Evolutionary conservation across 2,797 vertebrate genomes (phyloP), one percentile per base, ranked within the genome.

Genomic region (Tragelaphus eurycerus): DNA sequence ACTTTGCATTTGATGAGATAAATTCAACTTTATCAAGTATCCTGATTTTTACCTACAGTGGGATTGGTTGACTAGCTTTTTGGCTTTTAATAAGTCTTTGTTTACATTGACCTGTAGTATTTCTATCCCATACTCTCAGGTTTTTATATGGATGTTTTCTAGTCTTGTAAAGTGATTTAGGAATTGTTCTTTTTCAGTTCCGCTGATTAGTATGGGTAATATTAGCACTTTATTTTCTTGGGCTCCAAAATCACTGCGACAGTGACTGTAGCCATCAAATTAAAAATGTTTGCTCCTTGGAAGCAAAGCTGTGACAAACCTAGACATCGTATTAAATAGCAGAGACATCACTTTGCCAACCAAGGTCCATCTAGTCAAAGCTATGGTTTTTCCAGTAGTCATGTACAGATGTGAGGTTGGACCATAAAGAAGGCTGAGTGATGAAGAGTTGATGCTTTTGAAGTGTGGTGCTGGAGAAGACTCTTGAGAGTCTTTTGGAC

Each of bases 181-280:
- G 31, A 95, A 71, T 95, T 86, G 14, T 59, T 97, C 27, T 83
- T 94, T 93, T 79, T 79, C 21, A 62, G 34, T 90, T 71, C 29
- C 48, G 23, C n/a, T 54, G 79, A 23, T 54, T 34, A 85, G 10
- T 84, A 50, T 71, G 29, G 55, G 27, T 92, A 81, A 74, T 86
- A 81, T 31, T 79, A 85, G 31, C 29, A 19, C 23, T 76, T 43
- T 76, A 76, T 76, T 76, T 76, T 76, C 71, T 76, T 76, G 71
- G 38, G 38, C 25, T 76, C 71, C 12, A 4, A 76, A 43, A 76
- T 76, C 71, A 43, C 38, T 74, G 71, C 34, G 38, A 43, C 1
- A 6, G 34, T 74, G 71, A 76, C 23, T 46, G 38, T 25, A 8
- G 71, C 38, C 38, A 76, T 46, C 34, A 76, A 76, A 43, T 46